Percentiles rank a stretch among this genome's conserved stretches.
phyloP scores from a whole-genome alignment of 1,140 invertebrate genomes.

The Lucilia cuprina region DNA sequence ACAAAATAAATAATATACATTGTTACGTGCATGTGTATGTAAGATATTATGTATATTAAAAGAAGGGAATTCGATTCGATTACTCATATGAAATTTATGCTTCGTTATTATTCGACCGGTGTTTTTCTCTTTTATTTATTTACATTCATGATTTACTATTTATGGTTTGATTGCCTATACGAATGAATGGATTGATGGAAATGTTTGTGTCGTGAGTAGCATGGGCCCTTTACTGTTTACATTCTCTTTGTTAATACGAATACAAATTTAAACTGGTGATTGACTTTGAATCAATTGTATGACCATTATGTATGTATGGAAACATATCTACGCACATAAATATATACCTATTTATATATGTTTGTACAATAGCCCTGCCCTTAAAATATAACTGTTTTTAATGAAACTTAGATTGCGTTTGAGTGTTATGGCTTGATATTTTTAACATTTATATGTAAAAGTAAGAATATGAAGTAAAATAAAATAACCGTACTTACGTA shows the following conservation, averaged over 20 bases:
- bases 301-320: neutral
- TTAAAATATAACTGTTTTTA: too few relatives aligned
- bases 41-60: neutral
- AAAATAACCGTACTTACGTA: too few relatives aligned
- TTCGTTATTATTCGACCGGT: neutral
- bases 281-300: neutral
- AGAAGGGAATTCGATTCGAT: neutral
- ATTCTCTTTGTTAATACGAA: neutral
- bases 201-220: neutral
- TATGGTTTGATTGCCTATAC: neutral
- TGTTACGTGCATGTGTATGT: neutral
- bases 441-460: too few relatives aligned
- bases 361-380: too few relatives aligned
- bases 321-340: neutral
- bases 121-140: neutral
- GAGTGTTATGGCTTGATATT: too few relatives aligned
- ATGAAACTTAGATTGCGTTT: too few relatives aligned
- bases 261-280: neutral
- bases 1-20: neutral
- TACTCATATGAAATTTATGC: neutral
- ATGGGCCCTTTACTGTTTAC: neutral
- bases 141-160: conserved; percentile 1
- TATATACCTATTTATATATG: neutral
- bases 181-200: neutral
- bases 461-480: too few relatives aligned